phyloP scores from a whole-genome alignment of 2,888 invertebrate species.

The Mimachlamys varia region DNA sequence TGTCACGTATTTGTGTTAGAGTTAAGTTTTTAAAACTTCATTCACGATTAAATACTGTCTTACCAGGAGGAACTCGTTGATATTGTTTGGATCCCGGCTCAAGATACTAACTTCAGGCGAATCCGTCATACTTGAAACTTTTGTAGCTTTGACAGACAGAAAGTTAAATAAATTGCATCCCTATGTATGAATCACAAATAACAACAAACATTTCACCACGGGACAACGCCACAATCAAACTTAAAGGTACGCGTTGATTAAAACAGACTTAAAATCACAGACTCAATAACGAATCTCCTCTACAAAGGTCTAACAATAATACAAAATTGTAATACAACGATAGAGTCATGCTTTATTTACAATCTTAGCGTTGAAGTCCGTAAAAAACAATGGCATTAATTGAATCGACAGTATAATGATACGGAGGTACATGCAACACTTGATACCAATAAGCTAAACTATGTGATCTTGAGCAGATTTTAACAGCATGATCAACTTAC shows the following conservation, averaged over 20 bases:
- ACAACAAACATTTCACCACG: too few relatives aligned
- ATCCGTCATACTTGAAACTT: not conserved
- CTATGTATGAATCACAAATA: too few relatives aligned
- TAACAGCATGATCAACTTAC: too few relatives aligned
- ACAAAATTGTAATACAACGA: not conserved
- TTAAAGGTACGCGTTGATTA: too few relatives aligned
- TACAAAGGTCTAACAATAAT: not conserved
- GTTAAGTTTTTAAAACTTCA: too few relatives aligned
- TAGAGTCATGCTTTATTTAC: not conserved
- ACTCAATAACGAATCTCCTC: too few relatives aligned
- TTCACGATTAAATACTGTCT: too few relatives aligned
- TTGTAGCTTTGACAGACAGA: not conserved
- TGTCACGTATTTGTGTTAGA: too few relatives aligned
- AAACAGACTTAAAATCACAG: too few relatives aligned
- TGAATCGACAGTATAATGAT: not conserved
- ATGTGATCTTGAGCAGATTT: too few relatives aligned
- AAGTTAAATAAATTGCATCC: too few relatives aligned
- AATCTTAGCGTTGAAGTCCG: not conserved
- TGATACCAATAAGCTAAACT: not conserved
- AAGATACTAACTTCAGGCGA: conserved; percentile 83
- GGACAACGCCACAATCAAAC: too few relatives aligned
- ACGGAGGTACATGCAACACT: not conserved
- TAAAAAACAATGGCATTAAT: not conserved
- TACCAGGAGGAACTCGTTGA: conserved; percentile 83
- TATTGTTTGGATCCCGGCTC: conserved; percentile 87